Evolutionary conservation across 1,140 invertebrate species (phyloP).

Genomic region (Steinernema khuongi): DNA sequence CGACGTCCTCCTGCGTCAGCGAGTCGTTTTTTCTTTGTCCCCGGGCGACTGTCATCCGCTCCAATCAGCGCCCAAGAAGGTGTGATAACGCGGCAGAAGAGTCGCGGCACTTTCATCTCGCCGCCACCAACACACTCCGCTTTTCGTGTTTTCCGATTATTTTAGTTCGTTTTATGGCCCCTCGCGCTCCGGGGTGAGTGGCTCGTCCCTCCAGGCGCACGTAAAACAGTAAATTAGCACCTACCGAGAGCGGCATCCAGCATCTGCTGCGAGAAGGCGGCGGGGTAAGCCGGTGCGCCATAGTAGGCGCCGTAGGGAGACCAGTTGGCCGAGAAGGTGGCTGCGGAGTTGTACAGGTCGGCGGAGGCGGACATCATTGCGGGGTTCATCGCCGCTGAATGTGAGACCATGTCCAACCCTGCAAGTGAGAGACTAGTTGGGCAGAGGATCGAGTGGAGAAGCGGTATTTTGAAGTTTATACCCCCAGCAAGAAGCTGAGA

Average conservation of each 20-base stretch:
- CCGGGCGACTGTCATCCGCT: neutral
- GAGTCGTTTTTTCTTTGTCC: neutral
- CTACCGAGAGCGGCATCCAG: neutral
- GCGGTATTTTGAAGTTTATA: no score
- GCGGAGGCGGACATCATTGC: neutral
- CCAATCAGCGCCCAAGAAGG: neutral
- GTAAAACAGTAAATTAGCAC: constrained; percentile 3
- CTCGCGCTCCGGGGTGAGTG: no score
- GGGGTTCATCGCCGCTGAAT: constrained; percentile 1
- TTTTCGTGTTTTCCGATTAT: constrained; percentile 8
- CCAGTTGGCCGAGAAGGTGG: constrained; percentile 1
- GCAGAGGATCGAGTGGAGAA: no score
- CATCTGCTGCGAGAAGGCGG: neutral
- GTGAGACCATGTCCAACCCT: constrained; percentile 7
- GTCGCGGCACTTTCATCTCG: neutral
- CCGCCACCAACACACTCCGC: neutral
- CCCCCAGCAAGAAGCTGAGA: no score
- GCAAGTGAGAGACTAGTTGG: no score
- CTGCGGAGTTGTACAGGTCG: neutral
- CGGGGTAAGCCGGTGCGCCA: neutral
- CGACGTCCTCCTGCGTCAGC: neutral
- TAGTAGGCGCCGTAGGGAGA: neutral
- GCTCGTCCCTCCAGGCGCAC: neutral
- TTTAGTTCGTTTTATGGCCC: constrained; percentile 10
- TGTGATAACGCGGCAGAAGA: neutral